Conservation (phyloP, 2,888 invertebrate species). For the Drosophila meridiana region DNA sequence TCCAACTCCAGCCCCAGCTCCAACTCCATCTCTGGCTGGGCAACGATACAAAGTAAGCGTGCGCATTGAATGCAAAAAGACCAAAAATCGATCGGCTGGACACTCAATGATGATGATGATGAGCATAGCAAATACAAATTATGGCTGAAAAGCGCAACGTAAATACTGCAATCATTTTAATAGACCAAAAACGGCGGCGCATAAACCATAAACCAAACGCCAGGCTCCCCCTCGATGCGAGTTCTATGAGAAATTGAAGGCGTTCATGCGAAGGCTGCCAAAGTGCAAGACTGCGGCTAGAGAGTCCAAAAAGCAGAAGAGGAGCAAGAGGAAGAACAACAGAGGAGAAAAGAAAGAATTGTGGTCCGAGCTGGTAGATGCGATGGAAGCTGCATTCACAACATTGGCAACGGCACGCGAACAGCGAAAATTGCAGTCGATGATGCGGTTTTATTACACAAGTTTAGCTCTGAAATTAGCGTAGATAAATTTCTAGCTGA, state of each 20-base stretch:
- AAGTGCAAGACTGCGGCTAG: constrained; percentile 22
- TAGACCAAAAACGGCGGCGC: constrained; percentile 81
- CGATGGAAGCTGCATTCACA: constrained; percentile 27
- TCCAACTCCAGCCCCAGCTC: neutral
- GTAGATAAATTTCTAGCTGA: constrained; percentile 75
- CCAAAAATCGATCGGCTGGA: constrained; percentile 49
- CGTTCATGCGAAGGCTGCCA: constrained; percentile 63
- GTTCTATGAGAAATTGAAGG: constrained; percentile 65
- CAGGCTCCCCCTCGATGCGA: constrained; percentile 35
- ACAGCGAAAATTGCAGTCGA: constrained; percentile 67
- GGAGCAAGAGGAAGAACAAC: constrained; percentile 5
- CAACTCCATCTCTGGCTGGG: neutral
- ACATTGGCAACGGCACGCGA: constrained; percentile 67
- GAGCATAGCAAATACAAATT: constrained; percentile 80
- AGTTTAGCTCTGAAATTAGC: constrained; percentile 81
- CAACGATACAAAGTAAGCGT: constrained; percentile 50
- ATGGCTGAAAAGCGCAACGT: constrained; percentile 78
- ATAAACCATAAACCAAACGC: constrained; percentile 81
- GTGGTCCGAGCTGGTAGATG: constrained; percentile 22
- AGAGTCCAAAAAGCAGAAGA: constrained; percentile 4
- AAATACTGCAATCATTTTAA: constrained; percentile 82
- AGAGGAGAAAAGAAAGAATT: neutral
- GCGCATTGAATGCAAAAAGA: constrained; percentile 57
- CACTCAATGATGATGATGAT: constrained; percentile 73
- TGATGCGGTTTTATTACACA: constrained; percentile 78